These are phyloP conservation scores for Arbacia lixula DNA, from an alignment of 53 echinoderm and acorn worm genomes.

Conservation along the genomic window DNA sequence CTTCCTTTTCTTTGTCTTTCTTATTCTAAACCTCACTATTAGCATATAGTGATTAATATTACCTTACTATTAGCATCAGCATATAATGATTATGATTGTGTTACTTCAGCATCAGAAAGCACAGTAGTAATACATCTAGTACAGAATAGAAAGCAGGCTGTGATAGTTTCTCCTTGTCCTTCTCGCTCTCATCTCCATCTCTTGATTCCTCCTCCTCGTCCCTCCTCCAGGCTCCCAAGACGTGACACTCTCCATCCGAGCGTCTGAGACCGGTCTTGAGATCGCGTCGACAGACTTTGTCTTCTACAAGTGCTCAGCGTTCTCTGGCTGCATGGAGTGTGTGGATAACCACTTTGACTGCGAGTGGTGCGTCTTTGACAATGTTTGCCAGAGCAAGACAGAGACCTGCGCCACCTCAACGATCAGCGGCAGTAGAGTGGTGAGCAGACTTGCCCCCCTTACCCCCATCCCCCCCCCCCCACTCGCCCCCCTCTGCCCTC, in stretches of 20 bases:
- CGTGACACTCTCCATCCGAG: slow-evolving; percentile 64
- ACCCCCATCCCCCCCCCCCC: too few relatives aligned
- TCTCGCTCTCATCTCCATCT: too few relatives aligned
- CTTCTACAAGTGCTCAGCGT: slow-evolving; percentile 88
- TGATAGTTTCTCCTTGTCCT: too few relatives aligned
- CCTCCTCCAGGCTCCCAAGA: slow-evolving; percentile 62
- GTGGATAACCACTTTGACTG: slow-evolving; percentile 85
- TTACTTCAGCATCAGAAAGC: too few relatives aligned
- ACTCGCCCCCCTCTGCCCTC: too few relatives aligned
- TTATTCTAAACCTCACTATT: too few relatives aligned
- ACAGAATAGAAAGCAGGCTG: too few relatives aligned
- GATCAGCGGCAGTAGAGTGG: slow-evolving; percentile 57
- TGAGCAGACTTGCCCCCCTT: slow-evolving; percentile 21
- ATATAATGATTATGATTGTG: too few relatives aligned
- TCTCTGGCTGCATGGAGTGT: slow-evolving; percentile 78
- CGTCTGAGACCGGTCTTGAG: slow-evolving; percentile 67
- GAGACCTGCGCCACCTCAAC: slow-evolving; percentile 34
- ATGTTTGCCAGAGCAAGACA: slow-evolving; percentile 68
- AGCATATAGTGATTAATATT: too few relatives aligned
- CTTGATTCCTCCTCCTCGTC: background rate
- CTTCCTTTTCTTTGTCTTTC: too few relatives aligned
- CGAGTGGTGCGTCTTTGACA: slow-evolving; percentile 94
- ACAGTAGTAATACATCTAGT: too few relatives aligned
- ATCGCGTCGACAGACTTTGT: slow-evolving; percentile 77
- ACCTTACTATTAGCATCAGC: too few relatives aligned